phyloP scores from a whole-genome alignment of 2,113 vertebrate species.

The Nannospalax galili region DNA sequence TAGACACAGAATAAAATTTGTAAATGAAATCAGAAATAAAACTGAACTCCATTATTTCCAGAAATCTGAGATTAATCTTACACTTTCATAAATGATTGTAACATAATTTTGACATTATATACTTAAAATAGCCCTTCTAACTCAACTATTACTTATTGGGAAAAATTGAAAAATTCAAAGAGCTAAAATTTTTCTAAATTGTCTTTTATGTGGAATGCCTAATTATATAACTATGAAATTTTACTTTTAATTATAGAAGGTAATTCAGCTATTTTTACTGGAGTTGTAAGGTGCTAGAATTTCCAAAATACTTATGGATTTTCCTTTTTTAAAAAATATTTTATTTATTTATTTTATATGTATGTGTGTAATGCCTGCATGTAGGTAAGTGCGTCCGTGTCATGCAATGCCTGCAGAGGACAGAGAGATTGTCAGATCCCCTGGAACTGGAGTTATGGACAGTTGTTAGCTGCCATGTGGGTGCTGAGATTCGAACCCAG shows the following conservation, averaged over 20 bases:
- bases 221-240: background rate
- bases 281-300: background rate
- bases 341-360: no score
- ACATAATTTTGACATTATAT: background rate
- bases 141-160: background rate
- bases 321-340: background rate
- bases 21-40: background rate
- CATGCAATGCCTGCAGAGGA: no score
- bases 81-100: conserved; percentile 19
- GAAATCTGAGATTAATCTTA: conserved; percentile 3
- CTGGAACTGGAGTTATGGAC: no score
- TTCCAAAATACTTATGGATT: background rate
- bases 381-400: no score
- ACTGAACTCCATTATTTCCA: background rate
- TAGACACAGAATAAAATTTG: background rate
- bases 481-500: no score
- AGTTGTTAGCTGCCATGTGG: no score
- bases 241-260: background rate
- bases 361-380: no score
- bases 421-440: no score
- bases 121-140: background rate
- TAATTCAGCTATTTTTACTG: background rate
- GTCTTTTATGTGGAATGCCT: background rate
- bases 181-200: background rate
- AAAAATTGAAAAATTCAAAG: background rate